Evolutionary conservation across 2,888 invertebrate species (phyloP), one percentile per base, ranked within the genome.

Genomic region (Eugnorisma glareosa): DNA sequence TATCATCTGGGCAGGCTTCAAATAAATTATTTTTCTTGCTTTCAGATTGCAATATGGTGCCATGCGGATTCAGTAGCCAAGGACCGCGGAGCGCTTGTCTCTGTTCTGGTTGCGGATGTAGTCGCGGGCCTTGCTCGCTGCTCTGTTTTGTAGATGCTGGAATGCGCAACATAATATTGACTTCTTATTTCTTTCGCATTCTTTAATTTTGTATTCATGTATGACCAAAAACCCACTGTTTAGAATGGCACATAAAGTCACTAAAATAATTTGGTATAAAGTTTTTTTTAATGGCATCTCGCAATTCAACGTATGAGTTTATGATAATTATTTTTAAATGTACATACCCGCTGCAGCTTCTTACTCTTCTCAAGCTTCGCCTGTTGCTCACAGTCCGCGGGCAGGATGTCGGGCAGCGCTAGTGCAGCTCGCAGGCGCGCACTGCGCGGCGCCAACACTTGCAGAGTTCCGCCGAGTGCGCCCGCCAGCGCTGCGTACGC

Each of bases 51-150:
- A 18, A 28, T 63, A 63, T 63, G 7, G 0, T 37, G 31, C 11
- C 2, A 35, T n/a, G 35, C 70, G n/a, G 13, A 24, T 13, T 93
- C 91, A 96, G 54, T 94, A 86, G 73, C 97, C 95, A 90, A 98
- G 96, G 82, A 98, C 97, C 81, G 97, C 98, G 84, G 98, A 98
- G 87, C 99, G 97, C 94, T 99, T 99, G 96, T 99, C 99, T 77
- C 99, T 97, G 94, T 98, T 98, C 96, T 99, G 99, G 89, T 98
- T 98, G 87, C 99, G 97, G 1, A 98, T 98, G 31, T 10, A 6
- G 40, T 40, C 31, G 15, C 70, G 70, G 8, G 70, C 40, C 61
- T 70, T 70, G 24, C 28, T 40, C 24, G 61, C 40, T 31, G 70
- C 70, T 28, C 63, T 70, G 70, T 70, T 31, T 61, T 61, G 59